These are phyloP conservation scores for Pachyramphus minor DNA, from an alignment of 2,113 vertebrate genomes.

Conservation along the genomic window DNA sequence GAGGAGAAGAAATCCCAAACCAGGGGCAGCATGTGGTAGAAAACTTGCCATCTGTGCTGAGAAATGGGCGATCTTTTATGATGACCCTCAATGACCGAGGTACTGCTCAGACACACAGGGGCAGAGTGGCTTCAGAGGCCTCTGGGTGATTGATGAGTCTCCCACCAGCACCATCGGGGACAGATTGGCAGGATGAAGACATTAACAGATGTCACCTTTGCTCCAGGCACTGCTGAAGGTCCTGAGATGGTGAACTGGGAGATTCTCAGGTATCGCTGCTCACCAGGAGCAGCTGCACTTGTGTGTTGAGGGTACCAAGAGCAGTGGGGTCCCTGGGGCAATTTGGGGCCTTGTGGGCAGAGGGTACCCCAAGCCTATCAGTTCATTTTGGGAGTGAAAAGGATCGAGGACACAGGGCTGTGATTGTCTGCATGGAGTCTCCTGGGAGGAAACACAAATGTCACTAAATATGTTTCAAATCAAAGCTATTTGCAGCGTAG, in stretches of 20 bases:
- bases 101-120: accelerated
- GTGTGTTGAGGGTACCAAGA: background rate
- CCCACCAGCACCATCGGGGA: accelerated
- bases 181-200: background rate
- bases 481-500: background rate
- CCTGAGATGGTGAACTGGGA: background rate
- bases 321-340: background rate
- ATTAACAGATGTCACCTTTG: background rate
- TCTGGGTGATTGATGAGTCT: background rate
- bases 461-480: background rate
- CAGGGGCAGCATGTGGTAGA: background rate
- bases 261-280: accelerated
- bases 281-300: background rate
- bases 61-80: background rate
- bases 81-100: accelerated
- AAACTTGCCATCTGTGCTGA: background rate
- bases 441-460: background rate
- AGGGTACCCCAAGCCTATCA: background rate
- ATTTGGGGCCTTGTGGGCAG: background rate
- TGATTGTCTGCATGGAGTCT: background rate
- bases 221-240: background rate
- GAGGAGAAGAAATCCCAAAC: background rate
- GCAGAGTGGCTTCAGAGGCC: background rate
- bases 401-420: background rate
- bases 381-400: accelerated